Evolutionary conservation across 64 coral and sea anemone species (phyloP), one percentile per base, ranked within the genome.

Genomic region (Montipora efflorescens): DNA sequence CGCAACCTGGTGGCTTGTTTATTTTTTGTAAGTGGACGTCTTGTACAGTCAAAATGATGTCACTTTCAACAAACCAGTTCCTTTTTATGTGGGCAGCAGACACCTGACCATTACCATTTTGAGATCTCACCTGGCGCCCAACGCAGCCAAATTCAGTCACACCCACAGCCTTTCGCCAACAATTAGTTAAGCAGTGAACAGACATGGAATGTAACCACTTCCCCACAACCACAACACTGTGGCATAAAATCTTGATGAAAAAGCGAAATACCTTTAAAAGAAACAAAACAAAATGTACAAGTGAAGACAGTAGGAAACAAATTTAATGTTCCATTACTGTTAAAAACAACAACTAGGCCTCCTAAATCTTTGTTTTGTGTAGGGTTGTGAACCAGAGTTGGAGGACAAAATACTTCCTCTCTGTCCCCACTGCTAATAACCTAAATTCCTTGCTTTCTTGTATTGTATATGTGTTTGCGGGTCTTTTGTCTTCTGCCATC

Each of bases 201-300:
- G 25, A 76, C 74, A 76, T 76, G 74, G 22, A 76, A 76, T 76
- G 74, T 46, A 76, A 76, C 74, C 44, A 76, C 74, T 15, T 76
- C 74, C 10, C 74, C 74, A 76, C 74, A 76, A 25, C 44, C 74
- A 45, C 74, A 76, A 45, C 74, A 47, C 12, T 45, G 74, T 76
- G 74, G 74, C 74, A 76, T 43, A 47, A 76, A 76, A 45, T 76
- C 74, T 47, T 76, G 44, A 47, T 76, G 28, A 45, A 47, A 76
- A 76, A 76, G 10, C 74, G 10, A 43, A 76, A 44, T 43, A 76
- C 0, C 74, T 76, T 14, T 47, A 76, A 47, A 76, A 47, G 22
- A 76, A 43, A 76, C 74, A 76, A 76, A 47, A 13, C 5, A 71
- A 21, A 71, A 71, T 23, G 21, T 71, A 21, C 5, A 21, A 9